Base-by-base conservation (phyloP, 2,113 vertebrate genomes). In the Lamprotornis superbus region DNA sequence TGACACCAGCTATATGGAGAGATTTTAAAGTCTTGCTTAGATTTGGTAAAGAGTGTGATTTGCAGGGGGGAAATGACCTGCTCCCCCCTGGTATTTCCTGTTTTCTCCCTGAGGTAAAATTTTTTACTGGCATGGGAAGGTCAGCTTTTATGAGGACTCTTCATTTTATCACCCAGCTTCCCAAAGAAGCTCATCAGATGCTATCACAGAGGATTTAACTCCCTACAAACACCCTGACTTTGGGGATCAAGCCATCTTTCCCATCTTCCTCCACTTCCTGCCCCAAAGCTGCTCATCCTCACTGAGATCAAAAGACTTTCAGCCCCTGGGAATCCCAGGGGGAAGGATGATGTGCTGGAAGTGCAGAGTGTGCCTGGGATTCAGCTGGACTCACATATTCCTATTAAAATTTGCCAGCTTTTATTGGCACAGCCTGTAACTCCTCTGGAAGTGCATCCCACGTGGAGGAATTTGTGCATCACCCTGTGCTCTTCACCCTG, bases 251-350 rank as follows among this genome's bases (percentile, higher is more conserved):
- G 3, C 8, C 11, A 8, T 59, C 42, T 69, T 57, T 17, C 27
- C 80, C 30, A 7, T 8, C 22, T 74, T 46, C 49, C 3, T 5
- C 56, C 3, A 0, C 16, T 24, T 56, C 71, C 53, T 80, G 27
- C 87, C 89, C 86, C 71, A 68, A 22, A 77, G 20, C 57, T 67
- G 53, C 59, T 84, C 81, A 50, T 87, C 47, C 35, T 70, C 19
- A 1, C 42, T 1, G 0, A 46, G 37, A 57, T 49, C 57, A 33
- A 23, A 79, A 27, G 12, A 3, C 10, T 44, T 19, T 1, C 46
- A 81, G 3, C 39, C 49, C 44, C 55, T 16, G n/a, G 53, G 49
- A 46, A 44, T 11, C n/a, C 30, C 39, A 16, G 44, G 40, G 68
- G 49, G 18, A 24, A 31, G 24, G n/a, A 24, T 0, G 31, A 31